phyloP scores from a whole-genome alignment of 2,888 invertebrate species.

The Keiferia lycopersicella region DNA sequence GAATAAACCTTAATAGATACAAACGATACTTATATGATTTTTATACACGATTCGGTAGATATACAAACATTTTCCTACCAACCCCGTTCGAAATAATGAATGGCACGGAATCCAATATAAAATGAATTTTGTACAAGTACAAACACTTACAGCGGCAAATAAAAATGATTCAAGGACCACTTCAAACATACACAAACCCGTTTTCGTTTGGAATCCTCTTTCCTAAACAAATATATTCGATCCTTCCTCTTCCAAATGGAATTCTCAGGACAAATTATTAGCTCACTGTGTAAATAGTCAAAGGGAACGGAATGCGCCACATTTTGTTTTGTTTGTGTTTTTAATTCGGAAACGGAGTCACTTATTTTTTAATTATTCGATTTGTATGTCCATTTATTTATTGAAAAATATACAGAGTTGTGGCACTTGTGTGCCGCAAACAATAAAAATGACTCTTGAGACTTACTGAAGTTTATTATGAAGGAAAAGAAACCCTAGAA shows the following conservation, averaged over 20 bases:
- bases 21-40: too few species aligned
- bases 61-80: too few species aligned
- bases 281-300: conserved; percentile 24
- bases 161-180: not conserved
- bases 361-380: too few species aligned
- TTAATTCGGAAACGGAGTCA: too few species aligned
- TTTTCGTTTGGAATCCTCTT: conserved; percentile 1
- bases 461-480: too few species aligned
- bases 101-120: not conserved
- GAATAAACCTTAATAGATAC: too few species aligned
- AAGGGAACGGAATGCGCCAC: conserved; percentile 2
- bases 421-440: too few species aligned
- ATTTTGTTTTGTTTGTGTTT: not conserved
- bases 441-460: too few species aligned
- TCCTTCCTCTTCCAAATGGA: conserved; percentile 13
- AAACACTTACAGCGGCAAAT: not conserved
- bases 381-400: too few species aligned
- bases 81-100: not conserved
- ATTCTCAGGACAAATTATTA: conserved; percentile 20
- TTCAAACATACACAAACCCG: conserved; percentile 2
- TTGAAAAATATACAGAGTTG: too few species aligned
- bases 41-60: too few species aligned
- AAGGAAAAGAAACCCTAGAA: too few species aligned
- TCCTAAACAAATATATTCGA: conserved; percentile 16
- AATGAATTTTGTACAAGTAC: not conserved